Conservation (phyloP, 1,140 invertebrate genomes). For the Spodoptera litura region DNA sequence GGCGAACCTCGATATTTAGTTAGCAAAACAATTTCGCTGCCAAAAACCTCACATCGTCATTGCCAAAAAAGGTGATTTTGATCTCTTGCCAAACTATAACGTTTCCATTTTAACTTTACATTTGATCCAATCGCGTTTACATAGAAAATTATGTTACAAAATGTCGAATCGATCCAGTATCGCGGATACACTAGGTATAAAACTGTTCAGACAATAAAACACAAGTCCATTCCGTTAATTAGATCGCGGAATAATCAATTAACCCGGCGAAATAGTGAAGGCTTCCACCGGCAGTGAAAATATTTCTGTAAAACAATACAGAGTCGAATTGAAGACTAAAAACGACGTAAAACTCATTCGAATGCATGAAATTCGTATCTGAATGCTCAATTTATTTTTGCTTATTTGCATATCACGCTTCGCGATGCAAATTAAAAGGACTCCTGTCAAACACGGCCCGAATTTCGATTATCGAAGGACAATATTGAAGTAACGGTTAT, state of each 20-base stretch:
- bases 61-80: conserved; percentile 8
- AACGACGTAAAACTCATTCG: conserved; percentile 17
- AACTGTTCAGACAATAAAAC: conserved; percentile 7
- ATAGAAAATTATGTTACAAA: background rate
- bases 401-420: conserved; percentile 31
- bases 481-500: conserved; percentile 8
- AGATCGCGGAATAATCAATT: conserved; percentile 19
- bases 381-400: conserved; percentile 21
- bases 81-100: background rate
- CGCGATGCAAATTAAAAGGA: conserved; percentile 27
- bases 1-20: background rate
- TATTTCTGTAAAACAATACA: background rate
- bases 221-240: conserved; percentile 33
- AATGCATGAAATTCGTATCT: conserved; percentile 38
- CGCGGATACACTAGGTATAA: background rate
- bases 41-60: background rate
- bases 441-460: background rate
- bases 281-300: conserved; percentile 9
- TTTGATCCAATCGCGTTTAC: background rate
- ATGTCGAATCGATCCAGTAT: background rate
- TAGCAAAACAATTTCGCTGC: conserved; percentile 3
- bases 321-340: background rate
- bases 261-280: background rate
- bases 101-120: background rate
- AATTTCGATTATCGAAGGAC: conserved; percentile 1